Conservation (phyloP, 2,888 invertebrate species). For the Trypoxylon attenuatum region DNA sequence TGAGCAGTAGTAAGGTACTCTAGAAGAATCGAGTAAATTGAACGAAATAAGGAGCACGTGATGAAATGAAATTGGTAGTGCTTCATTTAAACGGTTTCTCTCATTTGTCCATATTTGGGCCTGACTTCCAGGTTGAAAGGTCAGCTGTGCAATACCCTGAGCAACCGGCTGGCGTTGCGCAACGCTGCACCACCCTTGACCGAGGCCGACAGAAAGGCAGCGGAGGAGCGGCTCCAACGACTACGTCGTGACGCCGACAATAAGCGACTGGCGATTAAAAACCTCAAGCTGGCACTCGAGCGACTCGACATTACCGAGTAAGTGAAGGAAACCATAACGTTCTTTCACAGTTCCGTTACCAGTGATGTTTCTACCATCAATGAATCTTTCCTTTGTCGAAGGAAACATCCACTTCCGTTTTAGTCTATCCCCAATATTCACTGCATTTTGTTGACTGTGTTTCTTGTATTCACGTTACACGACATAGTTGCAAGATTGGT, state of each 20-base stretch:
- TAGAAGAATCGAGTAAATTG: too few relatives aligned
- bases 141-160: conserved; percentile 80
- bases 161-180: conserved; percentile 73
- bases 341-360: background rate
- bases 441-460: too few relatives aligned
- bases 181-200: conserved; percentile 73
- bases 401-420: too few relatives aligned
- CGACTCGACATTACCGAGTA: conserved; percentile 92
- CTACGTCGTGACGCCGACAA: conserved; percentile 84
- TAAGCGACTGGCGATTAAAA: conserved; percentile 86
- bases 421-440: too few relatives aligned
- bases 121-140: conserved; percentile 77
- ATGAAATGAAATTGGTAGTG: too few relatives aligned
- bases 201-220: conserved; percentile 78
- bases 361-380: background rate
- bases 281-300: conserved; percentile 86
- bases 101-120: background rate
- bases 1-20: too few relatives aligned
- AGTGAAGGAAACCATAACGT: conserved; percentile 73
- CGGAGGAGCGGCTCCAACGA: conserved; percentile 79
- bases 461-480: too few relatives aligned
- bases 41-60: too few relatives aligned
- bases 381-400: too few relatives aligned
- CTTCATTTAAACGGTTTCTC: background rate
- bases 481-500: too few relatives aligned